These are phyloP conservation scores for Stomatorhinus walkeri DNA, from an alignment of 2,797 vertebrate genomes.

Conservation along the genomic window DNA sequence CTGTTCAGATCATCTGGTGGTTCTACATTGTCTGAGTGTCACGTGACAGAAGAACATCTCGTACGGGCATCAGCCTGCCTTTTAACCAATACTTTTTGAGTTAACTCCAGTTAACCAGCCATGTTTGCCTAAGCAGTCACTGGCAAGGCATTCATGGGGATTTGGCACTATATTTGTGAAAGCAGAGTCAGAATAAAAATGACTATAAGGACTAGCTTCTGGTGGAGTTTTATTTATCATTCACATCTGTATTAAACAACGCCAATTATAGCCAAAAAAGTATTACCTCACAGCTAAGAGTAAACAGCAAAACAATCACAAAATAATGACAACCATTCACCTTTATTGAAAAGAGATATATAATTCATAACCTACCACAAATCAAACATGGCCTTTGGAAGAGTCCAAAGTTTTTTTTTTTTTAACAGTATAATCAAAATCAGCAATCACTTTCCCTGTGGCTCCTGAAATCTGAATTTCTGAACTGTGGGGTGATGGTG, in stretches of 20 bases:
- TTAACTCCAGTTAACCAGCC: neutral
- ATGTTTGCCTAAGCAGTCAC: neutral
- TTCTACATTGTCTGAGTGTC: neutral
- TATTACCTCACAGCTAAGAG: neutral
- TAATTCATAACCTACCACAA: constrained; percentile 18
- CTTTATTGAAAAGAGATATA: constrained; percentile 42
- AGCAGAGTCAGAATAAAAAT: neutral
- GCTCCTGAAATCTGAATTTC: neutral
- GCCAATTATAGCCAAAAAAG: neutral
- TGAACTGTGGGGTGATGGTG: neutral
- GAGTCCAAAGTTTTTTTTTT: neutral
- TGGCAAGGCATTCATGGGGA: neutral
- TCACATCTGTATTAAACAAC: neutral
- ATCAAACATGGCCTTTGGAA: neutral
- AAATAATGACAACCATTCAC: constrained; percentile 29
- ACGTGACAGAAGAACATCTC: neutral
- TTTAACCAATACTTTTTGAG: neutral
- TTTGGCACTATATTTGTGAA: neutral
- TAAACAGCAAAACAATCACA: neutral
- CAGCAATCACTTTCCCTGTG: neutral
- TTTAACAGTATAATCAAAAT: constrained; percentile 1
- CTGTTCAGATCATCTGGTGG: neutral
- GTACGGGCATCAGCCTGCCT: neutral
- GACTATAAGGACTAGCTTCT: neutral
- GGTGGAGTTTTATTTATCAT: neutral